phyloP scores from a whole-genome alignment of 2,113 vertebrate genomes.

The Atlantisia rogersi region DNA sequence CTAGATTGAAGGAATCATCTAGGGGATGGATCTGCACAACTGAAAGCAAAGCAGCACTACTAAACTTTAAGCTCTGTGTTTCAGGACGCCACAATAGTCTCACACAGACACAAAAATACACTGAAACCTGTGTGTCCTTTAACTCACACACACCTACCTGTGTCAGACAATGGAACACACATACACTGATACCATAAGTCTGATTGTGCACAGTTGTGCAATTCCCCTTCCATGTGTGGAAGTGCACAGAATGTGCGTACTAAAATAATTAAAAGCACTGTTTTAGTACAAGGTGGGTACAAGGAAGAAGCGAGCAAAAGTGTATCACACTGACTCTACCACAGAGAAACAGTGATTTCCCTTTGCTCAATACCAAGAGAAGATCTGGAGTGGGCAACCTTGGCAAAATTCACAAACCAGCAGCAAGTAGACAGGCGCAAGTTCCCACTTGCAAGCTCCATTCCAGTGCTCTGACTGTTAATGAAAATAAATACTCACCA shows the following conservation, averaged over 20 bases:
- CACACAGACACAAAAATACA: background rate
- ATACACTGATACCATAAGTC: background rate
- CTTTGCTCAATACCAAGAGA: background rate
- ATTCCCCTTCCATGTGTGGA: background rate
- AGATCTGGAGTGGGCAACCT: background rate
- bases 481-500: conserved; percentile 78
- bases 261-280: background rate
- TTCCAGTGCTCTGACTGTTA: background rate
- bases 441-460: background rate
- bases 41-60: background rate
- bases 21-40: background rate
- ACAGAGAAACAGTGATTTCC: background rate
- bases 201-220: fast-evolving
- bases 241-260: background rate
- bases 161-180: background rate
- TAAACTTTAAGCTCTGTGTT: background rate
- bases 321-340: background rate
- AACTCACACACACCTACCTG: background rate
- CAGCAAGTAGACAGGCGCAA: background rate
- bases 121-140: background rate
- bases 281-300: background rate
- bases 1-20: background rate
- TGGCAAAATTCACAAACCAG: background rate
- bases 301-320: background rate
- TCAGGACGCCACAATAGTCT: background rate